These are phyloP conservation scores for Drosophila aldrichi DNA, from an alignment of 2,888 invertebrate species.

Conservation along the genomic window DNA sequence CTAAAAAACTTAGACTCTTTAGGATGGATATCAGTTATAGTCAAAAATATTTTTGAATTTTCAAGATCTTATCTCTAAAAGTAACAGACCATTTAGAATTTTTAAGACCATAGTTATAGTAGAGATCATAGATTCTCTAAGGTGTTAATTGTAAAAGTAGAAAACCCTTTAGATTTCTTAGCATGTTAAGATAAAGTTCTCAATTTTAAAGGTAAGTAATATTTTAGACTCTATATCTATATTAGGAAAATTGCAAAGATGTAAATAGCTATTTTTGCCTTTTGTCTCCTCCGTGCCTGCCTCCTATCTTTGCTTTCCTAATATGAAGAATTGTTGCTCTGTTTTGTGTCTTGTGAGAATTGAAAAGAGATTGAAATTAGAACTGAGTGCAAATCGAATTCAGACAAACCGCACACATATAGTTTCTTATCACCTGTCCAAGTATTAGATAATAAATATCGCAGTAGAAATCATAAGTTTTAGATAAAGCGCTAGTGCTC, in stretches of 20 bases:
- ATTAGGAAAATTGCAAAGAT: not conserved
- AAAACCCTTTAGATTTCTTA: too few species aligned
- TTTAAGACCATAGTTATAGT: too few species aligned
- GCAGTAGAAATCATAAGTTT: not conserved
- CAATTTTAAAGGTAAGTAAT: too few species aligned
- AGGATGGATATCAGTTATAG: too few species aligned
- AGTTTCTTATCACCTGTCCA: constrained; percentile 20
- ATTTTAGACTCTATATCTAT: too few species aligned
- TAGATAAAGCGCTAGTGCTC: not conserved
- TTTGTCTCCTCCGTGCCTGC: not conserved
- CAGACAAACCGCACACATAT: constrained; percentile 2
- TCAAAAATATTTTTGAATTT: too few species aligned
- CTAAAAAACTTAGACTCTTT: too few species aligned
- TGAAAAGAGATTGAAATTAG: not conserved
- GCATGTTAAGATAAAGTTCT: too few species aligned
- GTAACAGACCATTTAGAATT: too few species aligned
- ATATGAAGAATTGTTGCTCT: not conserved
- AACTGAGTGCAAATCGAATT: not conserved
- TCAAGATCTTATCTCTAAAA: too few species aligned
- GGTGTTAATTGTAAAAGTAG: too few species aligned
- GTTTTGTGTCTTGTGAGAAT: not conserved
- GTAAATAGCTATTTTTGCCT: not conserved
- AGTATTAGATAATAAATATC: constrained; percentile 18
- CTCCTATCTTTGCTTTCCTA: not conserved
- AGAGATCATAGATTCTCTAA: too few species aligned